Evolutionary conservation across 2,113 vertebrate genomes (phyloP), one percentile per base, ranked within the genome.

Genomic region (Halichoeres trimaculatus): DNA sequence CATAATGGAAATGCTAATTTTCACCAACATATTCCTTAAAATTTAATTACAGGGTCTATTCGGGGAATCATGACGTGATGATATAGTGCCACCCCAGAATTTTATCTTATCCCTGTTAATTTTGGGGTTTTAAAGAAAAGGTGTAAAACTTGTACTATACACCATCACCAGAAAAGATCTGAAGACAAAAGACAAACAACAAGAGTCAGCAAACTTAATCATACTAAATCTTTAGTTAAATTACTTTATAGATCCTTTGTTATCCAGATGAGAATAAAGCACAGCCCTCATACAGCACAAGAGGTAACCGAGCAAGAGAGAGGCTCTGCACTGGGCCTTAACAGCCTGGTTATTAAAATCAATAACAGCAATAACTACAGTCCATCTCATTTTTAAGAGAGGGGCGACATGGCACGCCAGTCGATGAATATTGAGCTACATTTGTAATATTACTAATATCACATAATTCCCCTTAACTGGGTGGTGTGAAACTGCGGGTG

Each of bases 311-410:
- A 75, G 78, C 68, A 61, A 41, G 68, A 83, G 56, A 34, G 64
- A 53, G 23, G 40, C 80, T 58, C 67, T 40, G 66, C 64, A 76
- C 38, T 69, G 80, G 70, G 78, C 76, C 76, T 80, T 67, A 91
- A 88, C 74, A 83, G 77, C 74, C 66, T 87, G 75, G 85, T 92
- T 93, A 92, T 93, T 93, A 90, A 94, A 93, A 94, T 94, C 92
- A 93, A 94, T 93, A 93, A 70, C 64, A 74, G 88, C 87, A 92
- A 94, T 93, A 93, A 93, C 82, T 82, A 85, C 88, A 90, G 92
- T 94, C 87, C 64, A 89, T 91, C 88, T 90, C 65, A 68, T 84
- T 87, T 86, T 88, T 84, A 81, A 81, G 68, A 86, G 76, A 77
- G 63, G 51, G 60, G 57, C 38, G 34, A 89, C 86, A 85, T 50